Conservation (phyloP, 2,888 invertebrate genomes). For the Eumerus sabulonum region DNA sequence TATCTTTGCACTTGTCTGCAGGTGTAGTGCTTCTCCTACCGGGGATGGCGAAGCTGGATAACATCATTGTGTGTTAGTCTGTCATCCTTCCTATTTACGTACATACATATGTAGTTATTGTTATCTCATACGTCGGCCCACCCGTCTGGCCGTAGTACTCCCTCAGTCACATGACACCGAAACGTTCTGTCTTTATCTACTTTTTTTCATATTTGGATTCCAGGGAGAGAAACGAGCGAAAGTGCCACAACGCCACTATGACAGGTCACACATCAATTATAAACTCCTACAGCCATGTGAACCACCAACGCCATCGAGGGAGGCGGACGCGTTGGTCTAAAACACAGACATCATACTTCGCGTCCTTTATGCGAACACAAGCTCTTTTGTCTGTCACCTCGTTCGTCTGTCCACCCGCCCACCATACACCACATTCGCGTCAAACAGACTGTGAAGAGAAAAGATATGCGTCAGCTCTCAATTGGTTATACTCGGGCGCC, state of each 20-base stretch:
- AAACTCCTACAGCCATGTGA: constrained; percentile 2
- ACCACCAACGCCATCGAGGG: too few relatives aligned
- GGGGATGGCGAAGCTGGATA: constrained; percentile 32
- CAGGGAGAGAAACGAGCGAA: background rate
- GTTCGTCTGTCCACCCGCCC: background rate
- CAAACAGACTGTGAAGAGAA: constrained; percentile 1
- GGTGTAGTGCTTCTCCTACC: background rate
- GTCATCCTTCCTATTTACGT: constrained; percentile 7
- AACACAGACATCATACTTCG: background rate
- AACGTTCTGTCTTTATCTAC: background rate
- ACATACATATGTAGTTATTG: constrained; percentile 1
- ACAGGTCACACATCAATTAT: constrained; percentile 55
- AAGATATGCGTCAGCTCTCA: constrained; percentile 30
- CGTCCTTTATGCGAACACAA: constrained; percentile 15
- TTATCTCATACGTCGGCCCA: constrained; percentile 25
- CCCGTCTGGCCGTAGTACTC: constrained; percentile 10
- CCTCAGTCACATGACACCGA: background rate
- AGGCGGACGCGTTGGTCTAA: background rate
- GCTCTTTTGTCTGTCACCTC: background rate
- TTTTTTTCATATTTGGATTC: constrained; percentile 1
- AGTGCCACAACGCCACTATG: constrained; percentile 2
- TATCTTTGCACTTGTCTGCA: too few relatives aligned
- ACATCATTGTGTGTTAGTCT: constrained; percentile 41
- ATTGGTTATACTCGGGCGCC: constrained; percentile 21
- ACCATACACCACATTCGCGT: background rate